A percentile compares a stretch with the other conserved stretches of the same genome.
phyloP scores from a whole-genome alignment of 1,140 invertebrate species.

The Euborellia annulipes region DNA sequence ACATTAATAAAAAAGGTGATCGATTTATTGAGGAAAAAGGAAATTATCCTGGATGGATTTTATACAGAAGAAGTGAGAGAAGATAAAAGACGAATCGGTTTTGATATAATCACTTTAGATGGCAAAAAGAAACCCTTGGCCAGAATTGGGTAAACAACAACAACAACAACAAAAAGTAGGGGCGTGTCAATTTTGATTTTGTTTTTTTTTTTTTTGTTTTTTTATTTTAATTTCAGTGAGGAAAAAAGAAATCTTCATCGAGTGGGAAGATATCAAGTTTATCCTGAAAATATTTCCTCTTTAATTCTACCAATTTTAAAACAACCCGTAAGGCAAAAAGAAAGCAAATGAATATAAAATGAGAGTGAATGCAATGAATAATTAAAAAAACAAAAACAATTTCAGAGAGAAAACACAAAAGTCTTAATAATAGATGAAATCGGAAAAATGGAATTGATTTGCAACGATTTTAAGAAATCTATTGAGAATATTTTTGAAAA shows the following conservation, averaged over 20 bases:
- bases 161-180: slow-evolving; percentile 8
- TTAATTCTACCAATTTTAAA: slow-evolving; percentile 31
- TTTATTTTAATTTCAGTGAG: slow-evolving; percentile 5
- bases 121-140: slow-evolving; percentile 30
- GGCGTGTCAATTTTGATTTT: not conserved
- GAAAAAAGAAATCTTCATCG: slow-evolving; percentile 15
- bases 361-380: no score
- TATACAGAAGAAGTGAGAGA: slow-evolving; percentile 42
- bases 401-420: slow-evolving; percentile 13
- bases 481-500: slow-evolving; percentile 25
- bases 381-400: no score
- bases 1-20: slow-evolving; percentile 36
- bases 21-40: slow-evolving; percentile 22
- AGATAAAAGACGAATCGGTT: slow-evolving; percentile 34
- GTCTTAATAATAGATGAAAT: slow-evolving; percentile 44
- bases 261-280: slow-evolving; percentile 42
- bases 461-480: slow-evolving; percentile 31
- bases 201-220: not conserved
- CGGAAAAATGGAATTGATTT: slow-evolving; percentile 52
- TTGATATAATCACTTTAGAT: slow-evolving; percentile 39
- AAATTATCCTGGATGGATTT: slow-evolving; percentile 35
- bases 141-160: slow-evolving; percentile 31
- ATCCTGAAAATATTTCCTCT: slow-evolving; percentile 38
- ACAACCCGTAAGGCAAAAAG: slow-evolving; percentile 19
- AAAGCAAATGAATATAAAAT: no score